phyloP scores from a whole-genome alignment of 2,113 vertebrate genomes.

The Anthoscopus minutus region DNA sequence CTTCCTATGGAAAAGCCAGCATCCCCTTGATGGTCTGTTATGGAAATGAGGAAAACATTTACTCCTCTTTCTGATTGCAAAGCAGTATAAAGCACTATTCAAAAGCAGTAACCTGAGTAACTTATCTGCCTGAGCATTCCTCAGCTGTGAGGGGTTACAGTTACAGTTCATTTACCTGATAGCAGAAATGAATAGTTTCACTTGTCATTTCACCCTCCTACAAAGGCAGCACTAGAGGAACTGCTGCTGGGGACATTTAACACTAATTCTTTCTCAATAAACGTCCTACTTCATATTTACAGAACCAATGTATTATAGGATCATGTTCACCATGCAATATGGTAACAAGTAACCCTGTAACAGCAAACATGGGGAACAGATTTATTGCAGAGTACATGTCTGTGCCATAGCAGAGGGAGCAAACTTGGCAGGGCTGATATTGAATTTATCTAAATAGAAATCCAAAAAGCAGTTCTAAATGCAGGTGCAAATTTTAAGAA shows the following conservation, averaged over 20 bases:
- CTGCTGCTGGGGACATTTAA: background rate
- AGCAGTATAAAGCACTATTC: background rate
- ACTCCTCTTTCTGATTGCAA: background rate
- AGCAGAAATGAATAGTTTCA: background rate
- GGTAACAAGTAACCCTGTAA: background rate
- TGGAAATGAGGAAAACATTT: background rate
- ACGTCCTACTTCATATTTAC: background rate
- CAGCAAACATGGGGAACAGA: background rate
- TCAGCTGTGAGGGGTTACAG: background rate
- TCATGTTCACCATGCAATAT: background rate
- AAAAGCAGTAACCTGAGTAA: background rate
- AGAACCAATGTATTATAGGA: background rate
- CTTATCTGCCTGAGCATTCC: background rate
- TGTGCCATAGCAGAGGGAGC: background rate
- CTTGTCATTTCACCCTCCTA: background rate
- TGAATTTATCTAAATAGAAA: background rate
- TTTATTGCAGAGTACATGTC: background rate
- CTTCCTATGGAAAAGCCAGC: background rate
- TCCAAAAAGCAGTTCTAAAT: background rate
- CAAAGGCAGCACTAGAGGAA: background rate
- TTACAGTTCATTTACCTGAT: background rate
- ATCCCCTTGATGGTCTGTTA: background rate
- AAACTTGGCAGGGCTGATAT: background rate
- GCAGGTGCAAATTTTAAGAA: background rate
- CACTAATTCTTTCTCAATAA: background rate